Evolutionary conservation across 2,113 vertebrate genomes (phyloP), one percentile per base, ranked within the genome.

Genomic region (Tupaia chinensis): DNA sequence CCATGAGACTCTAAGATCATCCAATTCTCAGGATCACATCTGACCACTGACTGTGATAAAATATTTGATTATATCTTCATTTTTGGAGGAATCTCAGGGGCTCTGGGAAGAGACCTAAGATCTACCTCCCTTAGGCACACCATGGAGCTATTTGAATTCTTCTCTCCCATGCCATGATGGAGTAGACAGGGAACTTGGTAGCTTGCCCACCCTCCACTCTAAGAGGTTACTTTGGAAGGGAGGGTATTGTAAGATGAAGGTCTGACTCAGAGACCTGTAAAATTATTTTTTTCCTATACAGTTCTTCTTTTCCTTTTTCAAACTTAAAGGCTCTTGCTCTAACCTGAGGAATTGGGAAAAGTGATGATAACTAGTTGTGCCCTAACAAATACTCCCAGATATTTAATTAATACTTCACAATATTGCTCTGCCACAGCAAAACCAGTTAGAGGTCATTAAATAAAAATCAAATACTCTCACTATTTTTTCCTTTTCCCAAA

Each of bases 341-440:
- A 90, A 83, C 70, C 25, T 78, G 74, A 81, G 5, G 14, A 54
- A 12, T 10, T 53, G 29, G 32, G 3, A 20, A 56, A 80, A 69
- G 56, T 80, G 68, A 73, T 53, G 10, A 91, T 9, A 85, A 54
- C 34, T 70, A 61, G 13, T 25, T 53, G 20, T 81, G 3, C 34
- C 68, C 22, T 76, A 93, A 86, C 23, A 86, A 25, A 54, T 32
- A 63, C 83, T 80, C n/a, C 91, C 44, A 95, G 10, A 70, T 60
- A 91, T 70, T 79, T 87, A 92, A 65, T 61, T 92, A 73, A 63
- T 73, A 88, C 2, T 70, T 93, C 54, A 56, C 13, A 53, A 63
- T 23, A 54, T 53, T 66, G 4, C 9, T 44, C 44, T 87, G 8
- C 1, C 20, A 87, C 44, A 56, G 14, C 54, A 79, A 69, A 77